Conservation (phyloP, 2,113 vertebrate species). For the Lethenteron camtschaticum region DNA sequence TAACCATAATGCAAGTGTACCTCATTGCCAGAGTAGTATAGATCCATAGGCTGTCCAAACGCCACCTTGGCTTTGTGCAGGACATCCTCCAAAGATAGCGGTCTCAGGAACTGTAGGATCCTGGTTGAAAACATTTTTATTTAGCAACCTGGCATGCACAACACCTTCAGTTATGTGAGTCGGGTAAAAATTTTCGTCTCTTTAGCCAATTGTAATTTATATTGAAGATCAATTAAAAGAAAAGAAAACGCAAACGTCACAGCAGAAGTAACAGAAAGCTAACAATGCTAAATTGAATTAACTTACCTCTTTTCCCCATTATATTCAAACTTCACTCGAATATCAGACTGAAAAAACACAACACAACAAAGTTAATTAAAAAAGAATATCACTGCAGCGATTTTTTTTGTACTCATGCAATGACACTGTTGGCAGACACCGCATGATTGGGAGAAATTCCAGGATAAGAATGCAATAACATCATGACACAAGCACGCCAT, state of each 20-base stretch:
- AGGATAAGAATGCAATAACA: not conserved
- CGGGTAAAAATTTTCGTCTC: not conserved
- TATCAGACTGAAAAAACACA: constrained; percentile 39
- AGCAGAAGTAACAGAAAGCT: not conserved
- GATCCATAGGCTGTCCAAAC: constrained; percentile 63
- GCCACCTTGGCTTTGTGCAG: constrained; percentile 62
- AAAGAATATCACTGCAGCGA: not conserved
- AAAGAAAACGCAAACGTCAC: not conserved
- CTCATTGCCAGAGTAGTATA: constrained; percentile 89
- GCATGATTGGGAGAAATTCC: not conserved
- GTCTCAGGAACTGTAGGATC: constrained; percentile 64
- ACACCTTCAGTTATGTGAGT: not conserved
- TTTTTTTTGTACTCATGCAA: constrained; percentile 1
- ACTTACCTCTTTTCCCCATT: constrained; percentile 67
- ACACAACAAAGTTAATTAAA: constrained; percentile 9
- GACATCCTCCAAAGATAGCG: constrained; percentile 66
- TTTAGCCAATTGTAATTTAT: constrained; percentile 16
- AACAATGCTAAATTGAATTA: constrained; percentile 11
- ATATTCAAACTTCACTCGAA: constrained; percentile 89
- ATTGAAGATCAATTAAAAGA: constrained; percentile 26
- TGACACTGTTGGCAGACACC: not conserved
- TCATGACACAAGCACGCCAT: not conserved
- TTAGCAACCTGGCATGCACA: not conserved
- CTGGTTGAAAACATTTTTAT: constrained; percentile 16
- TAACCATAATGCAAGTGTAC: constrained; percentile 16